These are phyloP conservation scores for Synergus itoensis DNA, from an alignment of 2,888 invertebrate species.

Conservation along the genomic window DNA sequence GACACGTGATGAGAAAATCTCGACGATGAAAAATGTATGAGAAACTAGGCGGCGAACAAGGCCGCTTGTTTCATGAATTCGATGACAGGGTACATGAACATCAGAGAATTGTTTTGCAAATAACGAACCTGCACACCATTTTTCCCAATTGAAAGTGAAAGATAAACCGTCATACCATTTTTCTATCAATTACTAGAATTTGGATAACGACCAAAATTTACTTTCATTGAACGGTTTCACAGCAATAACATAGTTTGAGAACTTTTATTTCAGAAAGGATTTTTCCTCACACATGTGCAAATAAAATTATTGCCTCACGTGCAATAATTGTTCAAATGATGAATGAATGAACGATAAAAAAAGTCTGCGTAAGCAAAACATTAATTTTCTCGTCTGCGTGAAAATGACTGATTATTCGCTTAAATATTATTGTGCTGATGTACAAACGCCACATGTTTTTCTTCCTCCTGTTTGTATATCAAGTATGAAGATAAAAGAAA, in stretches of 20 bases:
- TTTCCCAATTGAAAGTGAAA: background rate
- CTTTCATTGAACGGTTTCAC: too few relatives aligned
- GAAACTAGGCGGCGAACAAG: conserved; percentile 7
- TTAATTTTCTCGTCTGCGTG: conserved; percentile 25
- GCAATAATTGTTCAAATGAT: conserved; percentile 8
- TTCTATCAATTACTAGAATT: background rate
- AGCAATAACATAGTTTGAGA: too few relatives aligned
- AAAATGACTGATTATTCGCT: conserved; percentile 27
- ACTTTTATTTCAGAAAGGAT: background rate
- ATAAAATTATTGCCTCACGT: background rate
- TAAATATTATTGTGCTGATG: conserved; percentile 28
- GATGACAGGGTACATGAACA: conserved; percentile 15
- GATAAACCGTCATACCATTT: background rate
- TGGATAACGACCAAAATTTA: background rate
- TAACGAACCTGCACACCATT: background rate
- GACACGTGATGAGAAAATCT: conserved; percentile 60
- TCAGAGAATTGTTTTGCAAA: conserved; percentile 10
- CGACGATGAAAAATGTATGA: conserved; percentile 48
- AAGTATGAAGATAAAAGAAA: background rate
- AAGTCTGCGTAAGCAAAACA: conserved; percentile 35
- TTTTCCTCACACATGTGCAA: background rate
- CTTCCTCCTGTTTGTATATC: conserved; percentile 5
- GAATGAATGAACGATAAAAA: conserved; percentile 3
- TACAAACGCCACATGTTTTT: conserved; percentile 13
- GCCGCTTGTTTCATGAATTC: background rate